Evolutionary conservation across 2,888 invertebrate species (phyloP).

Genomic region (Ceratothoa steindachneri): DNA sequence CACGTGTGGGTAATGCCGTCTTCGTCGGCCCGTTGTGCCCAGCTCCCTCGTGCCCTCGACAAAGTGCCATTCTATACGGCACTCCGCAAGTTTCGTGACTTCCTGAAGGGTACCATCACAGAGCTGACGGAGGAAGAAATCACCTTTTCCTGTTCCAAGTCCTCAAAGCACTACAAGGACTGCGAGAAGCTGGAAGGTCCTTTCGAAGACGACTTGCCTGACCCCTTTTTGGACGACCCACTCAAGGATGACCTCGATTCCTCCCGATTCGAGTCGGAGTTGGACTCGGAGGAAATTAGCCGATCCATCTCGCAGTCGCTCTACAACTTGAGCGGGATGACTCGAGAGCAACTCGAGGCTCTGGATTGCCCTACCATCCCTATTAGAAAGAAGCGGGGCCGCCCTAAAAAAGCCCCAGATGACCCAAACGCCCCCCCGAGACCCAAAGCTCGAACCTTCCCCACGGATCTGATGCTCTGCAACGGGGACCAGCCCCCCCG

Average conservation of each 20-base stretch:
- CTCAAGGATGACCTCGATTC: conserved; percentile 20
- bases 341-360: conserved; percentile 42
- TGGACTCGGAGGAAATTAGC: conserved; percentile 42
- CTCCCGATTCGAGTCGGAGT: conserved; percentile 35
- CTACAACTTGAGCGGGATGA: conserved; percentile 47
- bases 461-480: conserved; percentile 34
- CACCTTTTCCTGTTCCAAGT: conserved; percentile 38
- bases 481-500: conserved; percentile 51
- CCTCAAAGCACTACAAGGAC: conserved; percentile 35
- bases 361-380: conserved; percentile 48
- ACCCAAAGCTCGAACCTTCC: conserved; percentile 39
- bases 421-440: conserved; percentile 55
- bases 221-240: conserved; percentile 12
- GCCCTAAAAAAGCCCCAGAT: conserved; percentile 75
- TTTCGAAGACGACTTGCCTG: background rate
- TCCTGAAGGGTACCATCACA: conserved; percentile 77
- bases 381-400: conserved; percentile 49
- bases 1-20: conserved; percentile 99
- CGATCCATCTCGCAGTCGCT: conserved; percentile 40
- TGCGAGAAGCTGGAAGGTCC: conserved; percentile 33
- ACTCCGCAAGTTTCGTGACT: conserved; percentile 90
- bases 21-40: conserved; percentile 93
- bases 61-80: conserved; percentile 97
- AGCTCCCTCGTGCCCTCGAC: conserved; percentile 91
- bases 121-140: conserved; percentile 79